Conservation (phyloP, 2,113 vertebrate species). For the Anoplopoma fimbria region DNA sequence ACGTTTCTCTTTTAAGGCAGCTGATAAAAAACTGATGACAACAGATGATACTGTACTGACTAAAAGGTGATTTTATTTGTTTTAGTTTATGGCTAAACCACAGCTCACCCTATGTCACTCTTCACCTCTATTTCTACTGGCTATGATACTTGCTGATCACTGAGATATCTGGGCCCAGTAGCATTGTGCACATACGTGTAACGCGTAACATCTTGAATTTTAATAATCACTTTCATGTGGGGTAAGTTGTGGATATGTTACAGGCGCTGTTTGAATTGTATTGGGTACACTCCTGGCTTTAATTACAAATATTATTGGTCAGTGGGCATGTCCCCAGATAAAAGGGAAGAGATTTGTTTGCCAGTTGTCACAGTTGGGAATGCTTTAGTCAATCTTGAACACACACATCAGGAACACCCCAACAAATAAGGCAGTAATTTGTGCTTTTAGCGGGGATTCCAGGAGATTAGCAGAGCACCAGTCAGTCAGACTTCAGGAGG, state of each 20-base stretch:
- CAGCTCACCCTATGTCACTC: not conserved
- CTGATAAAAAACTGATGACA: not conserved
- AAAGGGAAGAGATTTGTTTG: slow-evolving; percentile 19
- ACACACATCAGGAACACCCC: slow-evolving; percentile 9
- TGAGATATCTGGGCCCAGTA: not conserved
- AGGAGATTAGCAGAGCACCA: slow-evolving; percentile 10
- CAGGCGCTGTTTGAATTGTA: not conserved
- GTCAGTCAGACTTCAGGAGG: not conserved
- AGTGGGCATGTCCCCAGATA: not conserved
- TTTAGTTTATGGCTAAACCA: not conserved
- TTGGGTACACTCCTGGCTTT: too few species aligned
- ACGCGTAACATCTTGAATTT: not conserved
- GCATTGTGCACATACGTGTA: not conserved
- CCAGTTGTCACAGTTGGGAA: slow-evolving; percentile 4
- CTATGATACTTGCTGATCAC: not conserved
- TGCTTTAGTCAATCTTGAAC: slow-evolving; percentile 11
- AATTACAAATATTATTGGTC: not conserved
- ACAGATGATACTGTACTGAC: not conserved
- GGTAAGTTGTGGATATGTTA: not conserved
- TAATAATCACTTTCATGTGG: not conserved
- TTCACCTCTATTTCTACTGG: not conserved
- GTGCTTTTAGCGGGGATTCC: not conserved
- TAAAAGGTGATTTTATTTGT: not conserved
- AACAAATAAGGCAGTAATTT: not conserved
- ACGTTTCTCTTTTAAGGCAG: not conserved